Conservation (phyloP, 2,113 vertebrate species). For the Verasper variegatus region DNA sequence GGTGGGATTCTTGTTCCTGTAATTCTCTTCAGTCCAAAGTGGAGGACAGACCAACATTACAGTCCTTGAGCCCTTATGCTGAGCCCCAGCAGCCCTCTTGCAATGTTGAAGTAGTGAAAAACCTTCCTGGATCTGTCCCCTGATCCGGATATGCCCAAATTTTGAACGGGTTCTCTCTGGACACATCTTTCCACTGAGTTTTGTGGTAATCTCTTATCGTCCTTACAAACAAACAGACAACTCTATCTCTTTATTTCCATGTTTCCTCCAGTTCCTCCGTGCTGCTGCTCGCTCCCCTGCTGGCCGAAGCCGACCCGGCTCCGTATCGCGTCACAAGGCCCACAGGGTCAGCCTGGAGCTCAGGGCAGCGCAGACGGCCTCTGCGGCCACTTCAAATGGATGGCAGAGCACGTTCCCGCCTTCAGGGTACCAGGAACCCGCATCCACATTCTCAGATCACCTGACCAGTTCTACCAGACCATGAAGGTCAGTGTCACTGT, state of each 20-base stretch:
- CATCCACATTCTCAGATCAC: slow-evolving; percentile 89
- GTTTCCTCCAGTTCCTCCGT: slow-evolving; percentile 86
- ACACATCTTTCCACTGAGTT: no score
- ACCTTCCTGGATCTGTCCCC: no score
- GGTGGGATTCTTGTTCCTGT: no score
- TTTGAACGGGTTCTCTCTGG: no score
- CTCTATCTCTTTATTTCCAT: neutral
- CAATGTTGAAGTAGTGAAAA: no score
- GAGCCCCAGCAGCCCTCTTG: no score
- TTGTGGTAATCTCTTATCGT: no score
- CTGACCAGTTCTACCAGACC: slow-evolving; percentile 91
- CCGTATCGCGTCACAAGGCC: slow-evolving; percentile 69
- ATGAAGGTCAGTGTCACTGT: slow-evolving; percentile 86
- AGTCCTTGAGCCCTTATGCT: no score
- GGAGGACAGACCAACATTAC: no score
- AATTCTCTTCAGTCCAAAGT: no score
- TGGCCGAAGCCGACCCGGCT: slow-evolving; percentile 84
- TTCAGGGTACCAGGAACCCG: slow-evolving; percentile 89
- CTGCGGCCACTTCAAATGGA: slow-evolving; percentile 89
- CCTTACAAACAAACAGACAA: no score
- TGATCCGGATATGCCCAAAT: no score
- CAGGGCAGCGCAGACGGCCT: slow-evolving; percentile 73
- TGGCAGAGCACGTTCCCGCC: slow-evolving; percentile 91
- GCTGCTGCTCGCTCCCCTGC: slow-evolving; percentile 90
- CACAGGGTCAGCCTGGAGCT: slow-evolving; percentile 80